These are phyloP conservation scores for Benitochromis conjunctus DNA, from an alignment of 2,113 vertebrate genomes.

Conservation along the genomic window DNA sequence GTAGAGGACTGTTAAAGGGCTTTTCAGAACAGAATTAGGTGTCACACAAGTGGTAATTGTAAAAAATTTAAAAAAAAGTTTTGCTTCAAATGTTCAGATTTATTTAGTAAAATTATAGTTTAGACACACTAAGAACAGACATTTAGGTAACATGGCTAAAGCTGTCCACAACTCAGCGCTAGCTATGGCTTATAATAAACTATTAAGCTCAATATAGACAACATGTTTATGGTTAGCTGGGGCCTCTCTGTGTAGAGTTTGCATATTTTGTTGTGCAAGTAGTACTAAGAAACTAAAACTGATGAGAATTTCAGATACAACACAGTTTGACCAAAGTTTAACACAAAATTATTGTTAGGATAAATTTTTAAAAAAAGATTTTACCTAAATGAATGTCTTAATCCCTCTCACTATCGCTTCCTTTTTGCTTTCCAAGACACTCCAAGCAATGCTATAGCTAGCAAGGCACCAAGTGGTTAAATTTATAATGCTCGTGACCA, in stretches of 20 bases:
- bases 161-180: not conserved
- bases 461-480: slow-evolving; percentile 31
- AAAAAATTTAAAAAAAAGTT: not conserved
- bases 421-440: not conserved
- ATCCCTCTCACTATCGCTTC: not conserved
- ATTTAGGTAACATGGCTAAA: not conserved
- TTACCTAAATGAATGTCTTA: not conserved
- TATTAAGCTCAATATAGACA: not conserved
- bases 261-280: not conserved
- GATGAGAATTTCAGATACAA: not conserved
- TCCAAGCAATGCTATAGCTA: not conserved
- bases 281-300: not conserved
- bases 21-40: not conserved
- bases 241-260: not conserved
- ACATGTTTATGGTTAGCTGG: not conserved
- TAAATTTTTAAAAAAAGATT: not conserved
- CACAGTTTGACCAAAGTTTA: not conserved
- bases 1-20: not conserved
- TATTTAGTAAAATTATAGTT: not conserved
- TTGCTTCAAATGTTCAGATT: not conserved
- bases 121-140: not conserved
- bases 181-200: not conserved
- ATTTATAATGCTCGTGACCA: slow-evolving; percentile 40
- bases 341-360: not conserved
- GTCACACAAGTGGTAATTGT: not conserved